phyloP scores from a whole-genome alignment of 1,140 invertebrate species.

The Zaprionus inermis region DNA sequence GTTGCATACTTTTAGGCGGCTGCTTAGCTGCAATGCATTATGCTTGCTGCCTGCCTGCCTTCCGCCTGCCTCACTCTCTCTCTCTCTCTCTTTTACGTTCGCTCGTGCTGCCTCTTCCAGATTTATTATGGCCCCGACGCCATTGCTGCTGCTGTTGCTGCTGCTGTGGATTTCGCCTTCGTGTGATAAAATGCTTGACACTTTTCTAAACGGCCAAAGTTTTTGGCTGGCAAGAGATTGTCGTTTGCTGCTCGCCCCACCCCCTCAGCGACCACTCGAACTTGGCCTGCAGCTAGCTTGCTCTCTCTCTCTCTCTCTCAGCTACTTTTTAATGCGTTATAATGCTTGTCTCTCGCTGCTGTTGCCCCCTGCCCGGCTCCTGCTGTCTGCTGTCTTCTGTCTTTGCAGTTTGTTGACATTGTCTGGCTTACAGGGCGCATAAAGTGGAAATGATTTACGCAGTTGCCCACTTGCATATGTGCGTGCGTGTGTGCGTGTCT shows the following conservation, averaged over 20 bases:
- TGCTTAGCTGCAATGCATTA: conserved; percentile 69
- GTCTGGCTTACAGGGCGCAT: conserved; percentile 77
- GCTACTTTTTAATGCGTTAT: conserved; percentile 73
- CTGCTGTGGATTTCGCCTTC: conserved; percentile 53
- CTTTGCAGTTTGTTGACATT: conserved; percentile 79
- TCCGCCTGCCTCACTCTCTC: background rate
- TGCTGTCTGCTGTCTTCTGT: conserved; percentile 19
- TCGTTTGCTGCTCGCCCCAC: conserved; percentile 21
- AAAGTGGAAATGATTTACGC: conserved; percentile 81
- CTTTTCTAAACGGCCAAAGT: conserved; percentile 80
- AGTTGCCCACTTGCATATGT: conserved; percentile 56
- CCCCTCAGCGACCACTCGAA: background rate
- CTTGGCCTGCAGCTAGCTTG: background rate
- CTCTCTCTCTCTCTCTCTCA: conserved; percentile 14
- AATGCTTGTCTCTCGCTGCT: conserved; percentile 51
- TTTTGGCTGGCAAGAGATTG: conserved; percentile 78
- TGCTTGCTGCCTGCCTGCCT: background rate
- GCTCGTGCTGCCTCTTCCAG: conserved; percentile 44
- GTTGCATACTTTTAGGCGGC: conserved; percentile 71
- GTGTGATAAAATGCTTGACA: conserved; percentile 81
- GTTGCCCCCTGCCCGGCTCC: background rate
- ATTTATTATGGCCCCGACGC: conserved; percentile 60
- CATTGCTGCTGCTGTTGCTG: conserved; percentile 13
- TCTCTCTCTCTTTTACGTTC: background rate
- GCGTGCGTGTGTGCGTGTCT: conserved; percentile 23